phyloP scores from a whole-genome alignment of 2,113 vertebrate species.

The Vulpes ferrilata region DNA sequence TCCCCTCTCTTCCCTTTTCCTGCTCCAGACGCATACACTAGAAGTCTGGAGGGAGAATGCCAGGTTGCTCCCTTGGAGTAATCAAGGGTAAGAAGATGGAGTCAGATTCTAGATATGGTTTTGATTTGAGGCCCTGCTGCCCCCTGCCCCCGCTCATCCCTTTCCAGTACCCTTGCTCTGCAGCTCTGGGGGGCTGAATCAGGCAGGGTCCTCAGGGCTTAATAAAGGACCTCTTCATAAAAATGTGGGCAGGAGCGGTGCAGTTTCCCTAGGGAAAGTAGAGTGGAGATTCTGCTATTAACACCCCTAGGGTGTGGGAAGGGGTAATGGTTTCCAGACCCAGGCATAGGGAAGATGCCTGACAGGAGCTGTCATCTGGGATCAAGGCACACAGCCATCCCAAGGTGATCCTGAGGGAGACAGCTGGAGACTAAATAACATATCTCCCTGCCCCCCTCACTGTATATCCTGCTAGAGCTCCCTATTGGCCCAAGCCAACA shows the following conservation, averaged over 20 bases:
- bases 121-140: no score
- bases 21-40: background rate
- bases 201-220: background rate
- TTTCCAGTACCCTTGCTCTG: background rate
- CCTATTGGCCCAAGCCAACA: background rate
- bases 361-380: background rate
- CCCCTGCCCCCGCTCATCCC: no score
- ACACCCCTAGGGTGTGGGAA: background rate
- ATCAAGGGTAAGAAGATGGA: background rate
- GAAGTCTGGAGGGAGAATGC: background rate
- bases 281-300: background rate
- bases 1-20: background rate
- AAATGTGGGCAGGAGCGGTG: background rate
- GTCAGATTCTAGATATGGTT: background rate
- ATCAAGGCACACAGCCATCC: background rate
- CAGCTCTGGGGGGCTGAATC: background rate
- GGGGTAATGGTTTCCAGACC: background rate
- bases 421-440: background rate
- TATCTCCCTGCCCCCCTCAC: background rate
- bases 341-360: no score
- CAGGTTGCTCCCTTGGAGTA: background rate
- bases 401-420: background rate
- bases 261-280: no score
- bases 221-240: background rate
- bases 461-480: background rate